Evolutionary conservation across 2,888 invertebrate species (phyloP).

Genomic region (Ornithoptera alexandrae): DNA sequence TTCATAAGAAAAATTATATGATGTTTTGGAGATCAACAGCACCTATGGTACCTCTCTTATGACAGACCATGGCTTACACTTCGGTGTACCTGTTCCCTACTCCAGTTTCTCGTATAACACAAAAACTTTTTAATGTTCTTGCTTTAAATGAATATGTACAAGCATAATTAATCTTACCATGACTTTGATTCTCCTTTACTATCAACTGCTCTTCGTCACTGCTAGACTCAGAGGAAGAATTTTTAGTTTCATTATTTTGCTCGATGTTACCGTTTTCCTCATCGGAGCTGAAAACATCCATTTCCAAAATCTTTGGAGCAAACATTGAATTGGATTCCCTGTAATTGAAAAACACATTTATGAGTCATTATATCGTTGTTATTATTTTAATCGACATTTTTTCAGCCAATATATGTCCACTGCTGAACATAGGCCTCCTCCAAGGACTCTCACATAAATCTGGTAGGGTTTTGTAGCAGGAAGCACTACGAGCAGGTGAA

Average conservation of each 20-base stretch:
- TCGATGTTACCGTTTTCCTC: slow-evolving; percentile 10
- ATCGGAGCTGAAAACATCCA: slow-evolving; percentile 12
- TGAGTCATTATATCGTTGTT: background rate
- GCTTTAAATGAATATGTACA: background rate
- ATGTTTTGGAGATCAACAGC: no score
- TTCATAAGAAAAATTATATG: no score
- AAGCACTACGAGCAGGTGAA: no score
- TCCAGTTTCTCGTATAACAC: no score
- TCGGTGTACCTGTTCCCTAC: no score
- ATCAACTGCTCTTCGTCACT: slow-evolving; percentile 8
- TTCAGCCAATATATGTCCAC: no score
- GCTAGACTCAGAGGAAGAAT: slow-evolving; percentile 12
- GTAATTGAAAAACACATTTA: background rate
- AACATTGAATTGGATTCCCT: background rate
- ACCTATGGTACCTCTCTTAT: no score
- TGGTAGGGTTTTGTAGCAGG: no score
- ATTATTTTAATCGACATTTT: background rate
- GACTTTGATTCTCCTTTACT: background rate
- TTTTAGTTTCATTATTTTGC: background rate
- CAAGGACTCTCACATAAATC: no score
- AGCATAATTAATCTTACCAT: slow-evolving; percentile 27
- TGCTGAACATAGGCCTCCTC: no score
- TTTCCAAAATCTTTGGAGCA: background rate
- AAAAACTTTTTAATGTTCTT: no score
- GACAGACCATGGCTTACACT: no score